These are phyloP conservation scores for Ectemnius cavifrons DNA, from an alignment of 2,888 invertebrate genomes.

Conservation along the genomic window DNA sequence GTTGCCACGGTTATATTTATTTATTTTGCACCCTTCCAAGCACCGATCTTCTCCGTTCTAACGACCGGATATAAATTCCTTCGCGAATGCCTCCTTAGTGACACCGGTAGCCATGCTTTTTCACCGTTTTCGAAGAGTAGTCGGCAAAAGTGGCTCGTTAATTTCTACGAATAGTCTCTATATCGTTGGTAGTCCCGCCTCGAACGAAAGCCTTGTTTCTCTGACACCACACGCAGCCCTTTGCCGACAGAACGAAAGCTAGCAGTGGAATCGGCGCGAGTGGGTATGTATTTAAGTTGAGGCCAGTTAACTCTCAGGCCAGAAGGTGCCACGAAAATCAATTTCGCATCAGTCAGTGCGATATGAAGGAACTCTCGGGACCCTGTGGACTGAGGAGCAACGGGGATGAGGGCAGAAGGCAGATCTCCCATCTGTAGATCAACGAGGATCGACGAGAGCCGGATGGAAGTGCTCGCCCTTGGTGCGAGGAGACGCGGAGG, in stretches of 20 bases:
- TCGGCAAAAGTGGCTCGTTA: constrained; percentile 27
- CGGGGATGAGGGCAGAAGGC: constrained; percentile 20
- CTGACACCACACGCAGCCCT: too few relatives aligned
- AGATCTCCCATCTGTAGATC: constrained; percentile 53
- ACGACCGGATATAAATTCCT: constrained; percentile 70
- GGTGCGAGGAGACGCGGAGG: constrained; percentile 10
- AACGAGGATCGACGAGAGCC: constrained; percentile 59
- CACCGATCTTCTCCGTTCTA: constrained; percentile 54
- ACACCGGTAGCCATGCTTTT: constrained; percentile 31
- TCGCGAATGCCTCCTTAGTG: constrained; percentile 60
- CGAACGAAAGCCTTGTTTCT: too few relatives aligned
- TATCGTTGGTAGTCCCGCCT: too few relatives aligned
- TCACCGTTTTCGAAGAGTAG: constrained; percentile 13
- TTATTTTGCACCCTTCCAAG: constrained; percentile 66
- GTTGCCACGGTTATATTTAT: constrained; percentile 68
- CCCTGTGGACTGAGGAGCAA: constrained; percentile 12
- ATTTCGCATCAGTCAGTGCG: constrained; percentile 4
- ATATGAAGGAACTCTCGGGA: constrained; percentile 5
- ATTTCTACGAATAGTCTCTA: constrained; percentile 15
- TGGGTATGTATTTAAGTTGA: too few relatives aligned
- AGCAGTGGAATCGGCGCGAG: too few relatives aligned
- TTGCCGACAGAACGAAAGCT: too few relatives aligned
- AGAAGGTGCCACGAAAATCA: constrained; percentile 5
- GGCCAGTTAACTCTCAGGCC: too few relatives aligned
- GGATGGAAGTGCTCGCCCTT: constrained; percentile 36